Evolutionary conservation across 2,888 invertebrate species (phyloP).

Genomic region (Cistogaster globosa): DNA sequence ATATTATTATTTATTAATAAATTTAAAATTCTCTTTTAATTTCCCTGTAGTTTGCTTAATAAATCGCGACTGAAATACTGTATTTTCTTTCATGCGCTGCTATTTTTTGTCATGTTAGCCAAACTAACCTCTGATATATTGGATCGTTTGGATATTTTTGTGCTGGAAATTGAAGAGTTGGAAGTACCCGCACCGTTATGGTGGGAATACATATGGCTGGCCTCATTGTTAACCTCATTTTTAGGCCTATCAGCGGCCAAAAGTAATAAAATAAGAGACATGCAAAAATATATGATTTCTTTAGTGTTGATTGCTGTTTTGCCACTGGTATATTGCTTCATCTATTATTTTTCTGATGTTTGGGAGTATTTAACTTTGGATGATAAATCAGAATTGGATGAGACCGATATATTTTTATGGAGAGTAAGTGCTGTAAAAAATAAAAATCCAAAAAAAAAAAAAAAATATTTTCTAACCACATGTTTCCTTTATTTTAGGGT

Average conservation of each 20-base stretch:
- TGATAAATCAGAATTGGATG: constrained; percentile 85
- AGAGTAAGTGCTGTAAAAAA: constrained; percentile 85
- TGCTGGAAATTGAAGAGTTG: constrained; percentile 95
- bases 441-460: background rate
- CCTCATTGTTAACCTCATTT: constrained; percentile 92
- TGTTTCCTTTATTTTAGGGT: constrained; percentile 85
- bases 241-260: constrained; percentile 93
- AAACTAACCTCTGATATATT: constrained; percentile 96
- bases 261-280: constrained; percentile 90
- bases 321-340: constrained; percentile 91
- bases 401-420: constrained; percentile 90
- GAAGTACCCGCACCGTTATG: constrained; percentile 91
- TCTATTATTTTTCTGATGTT: constrained; percentile 93
- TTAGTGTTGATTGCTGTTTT: constrained; percentile 90
- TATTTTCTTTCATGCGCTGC: constrained; percentile 95
- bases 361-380: constrained; percentile 89
- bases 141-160: constrained; percentile 96
- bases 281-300: constrained; percentile 92
- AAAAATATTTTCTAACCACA: background rate
- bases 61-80: constrained; percentile 97
- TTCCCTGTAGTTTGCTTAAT: constrained; percentile 91
- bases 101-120: constrained; percentile 94
- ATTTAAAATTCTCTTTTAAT: background rate
- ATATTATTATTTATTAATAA: no score
- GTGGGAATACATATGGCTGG: constrained; percentile 98